Percentiles rank a stretch among this genome's conserved stretches.
These are phyloP conservation scores for Oncorhynchus mykiss DNA, from an alignment of 2,113 vertebrate genomes.

Conservation along the genomic window DNA sequence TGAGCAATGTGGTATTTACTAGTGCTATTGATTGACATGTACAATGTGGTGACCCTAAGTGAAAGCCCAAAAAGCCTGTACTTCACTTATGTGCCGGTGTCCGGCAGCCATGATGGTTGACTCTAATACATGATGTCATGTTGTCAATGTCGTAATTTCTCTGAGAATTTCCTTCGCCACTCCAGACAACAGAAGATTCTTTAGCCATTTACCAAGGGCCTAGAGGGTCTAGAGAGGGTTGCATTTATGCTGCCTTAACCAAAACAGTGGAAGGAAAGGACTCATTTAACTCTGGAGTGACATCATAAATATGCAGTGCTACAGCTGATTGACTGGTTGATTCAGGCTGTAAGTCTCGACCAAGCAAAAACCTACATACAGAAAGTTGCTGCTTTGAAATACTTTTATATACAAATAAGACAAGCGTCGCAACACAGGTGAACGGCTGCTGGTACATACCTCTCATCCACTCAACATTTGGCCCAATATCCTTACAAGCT, in stretches of 20 bases:
- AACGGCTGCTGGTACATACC: too few species aligned
- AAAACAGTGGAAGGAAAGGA: not conserved
- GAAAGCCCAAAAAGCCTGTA: conserved; percentile 29
- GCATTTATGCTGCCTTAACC: conserved; percentile 8
- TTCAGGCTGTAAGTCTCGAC: not conserved
- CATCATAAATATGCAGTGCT: not conserved
- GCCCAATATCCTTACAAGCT: too few species aligned
- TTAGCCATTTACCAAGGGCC: conserved; percentile 28
- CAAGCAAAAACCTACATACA: not conserved
- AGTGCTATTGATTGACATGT: not conserved
- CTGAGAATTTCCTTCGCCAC: conserved; percentile 13
- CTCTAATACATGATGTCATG: conserved; percentile 42
- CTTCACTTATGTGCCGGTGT: conserved; percentile 1
- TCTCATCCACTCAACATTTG: too few species aligned
- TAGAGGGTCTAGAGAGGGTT: not conserved
- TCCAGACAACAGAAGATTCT: conserved; percentile 22
- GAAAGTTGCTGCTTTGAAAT: not conserved
- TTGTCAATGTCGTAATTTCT: conserved; percentile 44
- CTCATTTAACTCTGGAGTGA: not conserved
- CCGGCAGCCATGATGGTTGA: conserved; percentile 22
- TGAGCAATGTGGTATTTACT: not conserved
- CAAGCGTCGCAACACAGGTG: too few species aligned
- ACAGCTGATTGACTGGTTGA: not conserved
- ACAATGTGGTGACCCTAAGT: not conserved
- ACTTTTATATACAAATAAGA: not conserved